phyloP scores from a whole-genome alignment of 1,140 invertebrate species.

The Eciton burchellii region DNA sequence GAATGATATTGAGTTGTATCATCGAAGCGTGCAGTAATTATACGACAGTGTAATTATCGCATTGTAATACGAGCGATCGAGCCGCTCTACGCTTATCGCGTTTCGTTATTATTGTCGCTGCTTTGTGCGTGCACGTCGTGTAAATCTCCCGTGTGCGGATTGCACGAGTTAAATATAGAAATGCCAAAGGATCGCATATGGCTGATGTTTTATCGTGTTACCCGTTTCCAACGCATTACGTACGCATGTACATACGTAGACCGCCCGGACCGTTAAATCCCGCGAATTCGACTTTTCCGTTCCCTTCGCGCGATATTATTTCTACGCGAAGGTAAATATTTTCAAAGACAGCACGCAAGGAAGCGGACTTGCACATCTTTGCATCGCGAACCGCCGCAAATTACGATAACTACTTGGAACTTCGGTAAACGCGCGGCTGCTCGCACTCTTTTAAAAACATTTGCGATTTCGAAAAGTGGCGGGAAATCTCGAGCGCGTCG shows the following conservation, averaged over 20 bases:
- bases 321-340: neutral
- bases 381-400: neutral
- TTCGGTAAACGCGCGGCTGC: neutral
- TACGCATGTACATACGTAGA: neutral
- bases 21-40: neutral
- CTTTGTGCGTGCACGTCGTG: neutral
- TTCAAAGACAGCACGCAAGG: neutral
- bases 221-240: neutral
- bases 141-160: constrained; percentile 10
- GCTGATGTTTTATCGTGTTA: neutral
- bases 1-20: neutral
- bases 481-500: constrained; percentile 22
- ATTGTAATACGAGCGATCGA: neutral
- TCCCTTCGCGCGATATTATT: neutral
- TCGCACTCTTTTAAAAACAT: constrained; percentile 17
- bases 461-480: constrained; percentile 12
- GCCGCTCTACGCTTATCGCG: neutral
- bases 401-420: neutral
- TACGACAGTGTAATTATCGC: neutral
- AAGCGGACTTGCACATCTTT: neutral
- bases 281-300: neutral
- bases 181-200: neutral
- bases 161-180: constrained; percentile 28
- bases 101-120: constrained; percentile 1
- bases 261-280: neutral